phyloP scores from a whole-genome alignment of 2,113 vertebrate genomes.

The Athene cunicularia region DNA sequence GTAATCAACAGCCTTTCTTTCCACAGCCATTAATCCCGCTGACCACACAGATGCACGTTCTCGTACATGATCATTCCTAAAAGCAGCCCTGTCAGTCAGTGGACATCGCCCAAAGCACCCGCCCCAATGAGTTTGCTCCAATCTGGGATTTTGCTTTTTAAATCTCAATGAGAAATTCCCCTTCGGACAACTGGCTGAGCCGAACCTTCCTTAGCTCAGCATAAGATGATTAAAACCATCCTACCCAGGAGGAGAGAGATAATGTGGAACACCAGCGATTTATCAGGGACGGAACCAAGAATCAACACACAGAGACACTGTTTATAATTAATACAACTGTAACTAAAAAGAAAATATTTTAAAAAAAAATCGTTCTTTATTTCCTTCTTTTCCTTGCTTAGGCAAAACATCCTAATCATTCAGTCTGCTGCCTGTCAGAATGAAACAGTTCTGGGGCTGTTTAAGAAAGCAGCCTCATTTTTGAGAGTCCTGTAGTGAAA shows the following conservation, averaged over 20 bases:
- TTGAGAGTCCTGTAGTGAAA: neutral
- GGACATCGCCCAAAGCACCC: neutral
- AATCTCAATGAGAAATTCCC: constrained; percentile 58
- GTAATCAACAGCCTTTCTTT: neutral
- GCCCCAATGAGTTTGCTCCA: constrained; percentile 7
- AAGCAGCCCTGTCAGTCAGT: constrained; percentile 29
- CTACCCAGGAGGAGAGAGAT: constrained; percentile 43
- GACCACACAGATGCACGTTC: neutral
- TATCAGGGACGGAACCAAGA: constrained; percentile 36
- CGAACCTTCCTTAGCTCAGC: constrained; percentile 58
- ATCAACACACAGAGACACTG: neutral
- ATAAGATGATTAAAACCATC: constrained; percentile 68
- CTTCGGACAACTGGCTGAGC: constrained; percentile 62
- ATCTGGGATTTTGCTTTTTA: constrained; percentile 59
- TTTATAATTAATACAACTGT: neutral
- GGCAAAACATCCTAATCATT: constrained; percentile 3
- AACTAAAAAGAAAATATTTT: neutral
- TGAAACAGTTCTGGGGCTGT: neutral
- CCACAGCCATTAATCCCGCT: neutral
- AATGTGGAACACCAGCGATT: constrained; percentile 54
- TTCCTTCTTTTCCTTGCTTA: neutral
- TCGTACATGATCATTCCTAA: neutral
- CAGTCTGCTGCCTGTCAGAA: neutral
- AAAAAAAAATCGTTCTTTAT: neutral
- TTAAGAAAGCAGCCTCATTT: constrained; percentile 4